Evolutionary conservation across 2,797 vertebrate genomes (phyloP).

Genomic region (Schizothorax lantsangensis): DNA sequence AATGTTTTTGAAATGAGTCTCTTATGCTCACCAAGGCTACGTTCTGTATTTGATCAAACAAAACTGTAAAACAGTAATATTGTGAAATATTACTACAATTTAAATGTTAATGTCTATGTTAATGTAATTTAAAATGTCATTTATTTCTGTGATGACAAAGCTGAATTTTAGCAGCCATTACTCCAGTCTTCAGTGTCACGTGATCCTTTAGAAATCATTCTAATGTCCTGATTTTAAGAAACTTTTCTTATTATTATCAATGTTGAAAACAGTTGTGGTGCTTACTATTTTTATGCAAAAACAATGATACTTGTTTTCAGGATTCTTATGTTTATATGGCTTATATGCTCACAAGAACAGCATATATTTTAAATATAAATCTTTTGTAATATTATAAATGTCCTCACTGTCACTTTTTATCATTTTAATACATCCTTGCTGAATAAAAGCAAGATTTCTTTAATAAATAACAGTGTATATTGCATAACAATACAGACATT

Average conservation of each 20-base stretch:
- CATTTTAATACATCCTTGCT: not conserved
- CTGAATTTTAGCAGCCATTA: not conserved
- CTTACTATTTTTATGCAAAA: not conserved
- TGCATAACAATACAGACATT: no score
- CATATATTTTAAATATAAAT: not conserved
- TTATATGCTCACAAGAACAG: not conserved
- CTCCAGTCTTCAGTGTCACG: not conserved
- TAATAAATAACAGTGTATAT: not conserved
- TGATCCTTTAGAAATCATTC: not conserved
- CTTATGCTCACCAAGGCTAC: not conserved
- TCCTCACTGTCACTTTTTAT: not conserved
- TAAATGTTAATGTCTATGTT: not conserved
- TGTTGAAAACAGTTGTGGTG: not conserved
- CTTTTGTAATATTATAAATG: not conserved
- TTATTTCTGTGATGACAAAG: not conserved
- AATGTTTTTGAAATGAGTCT: not conserved
- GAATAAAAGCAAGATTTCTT: not conserved
- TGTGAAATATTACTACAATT: not conserved
- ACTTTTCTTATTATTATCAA: not conserved
- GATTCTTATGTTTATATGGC: no score
- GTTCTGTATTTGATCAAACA: not conserved
- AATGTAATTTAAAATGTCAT: not conserved
- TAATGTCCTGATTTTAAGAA: not conserved
- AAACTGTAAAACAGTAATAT: not conserved
- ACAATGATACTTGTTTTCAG: not conserved